Conservation (phyloP, 2,888 invertebrate species). For the Busseola fusca region DNA sequence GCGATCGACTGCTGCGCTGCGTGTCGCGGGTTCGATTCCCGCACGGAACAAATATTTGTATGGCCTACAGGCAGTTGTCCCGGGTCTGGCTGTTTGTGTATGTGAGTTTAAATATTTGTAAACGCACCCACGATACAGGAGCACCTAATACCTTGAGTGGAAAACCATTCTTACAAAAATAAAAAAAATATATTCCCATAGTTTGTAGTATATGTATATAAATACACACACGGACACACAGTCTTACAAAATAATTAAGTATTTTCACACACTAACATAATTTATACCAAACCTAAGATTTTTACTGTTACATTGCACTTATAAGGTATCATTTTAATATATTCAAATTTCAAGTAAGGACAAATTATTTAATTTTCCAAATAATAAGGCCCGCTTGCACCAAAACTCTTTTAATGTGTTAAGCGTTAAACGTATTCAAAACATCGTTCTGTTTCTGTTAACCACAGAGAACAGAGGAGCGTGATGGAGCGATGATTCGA, state of each 20-base stretch:
- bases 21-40: too few species aligned
- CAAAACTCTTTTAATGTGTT: neutral
- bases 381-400: neutral
- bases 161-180: too few species aligned
- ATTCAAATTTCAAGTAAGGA: neutral
- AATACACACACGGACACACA: constrained; percentile 21
- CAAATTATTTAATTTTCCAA: neutral
- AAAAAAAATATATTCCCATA: constrained; percentile 1
- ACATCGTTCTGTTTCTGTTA: too few species aligned
- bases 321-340: neutral
- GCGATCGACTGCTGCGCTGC: too few species aligned
- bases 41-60: too few species aligned
- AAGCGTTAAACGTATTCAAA: neutral
- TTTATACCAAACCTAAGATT: neutral
- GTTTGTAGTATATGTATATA: constrained; percentile 8
- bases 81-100: too few species aligned
- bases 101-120: too few species aligned
- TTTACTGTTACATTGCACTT: constrained; percentile 14
- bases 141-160: too few species aligned
- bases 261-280: neutral
- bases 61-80: too few species aligned
- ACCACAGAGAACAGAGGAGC: too few species aligned
- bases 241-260: neutral
- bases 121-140: too few species aligned
- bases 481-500: too few species aligned